Evolutionary conservation across 2,113 vertebrate species (phyloP), one percentile per base, ranked within the genome.

Genomic region (Jacana jacana): DNA sequence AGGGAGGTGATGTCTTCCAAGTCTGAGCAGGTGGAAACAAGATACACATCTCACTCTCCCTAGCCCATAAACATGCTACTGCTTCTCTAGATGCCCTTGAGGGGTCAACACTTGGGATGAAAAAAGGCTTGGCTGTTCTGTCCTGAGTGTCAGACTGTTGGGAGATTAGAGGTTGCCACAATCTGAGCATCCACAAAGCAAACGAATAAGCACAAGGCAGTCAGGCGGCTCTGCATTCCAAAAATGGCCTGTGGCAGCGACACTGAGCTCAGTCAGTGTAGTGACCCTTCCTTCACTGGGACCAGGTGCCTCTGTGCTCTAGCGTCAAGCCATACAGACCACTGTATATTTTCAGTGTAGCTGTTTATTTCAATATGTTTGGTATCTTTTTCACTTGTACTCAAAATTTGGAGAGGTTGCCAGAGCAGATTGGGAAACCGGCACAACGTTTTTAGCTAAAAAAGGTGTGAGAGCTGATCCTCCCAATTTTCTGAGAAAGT

Each of bases 21-120:
- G 93, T 88, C 86, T 85, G 70, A 95, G 88, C 96, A 96, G 96
- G 96, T 96, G 93, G 93, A 97, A 97, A 97, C 93, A 94, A 96
- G 93, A 96, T 37, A 93, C 52, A 72, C 92, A 95, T 93, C 96
- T 96, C 88, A 13, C 78, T 89, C 95, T 95, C 82, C 35, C 24
- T 91, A 81, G 37, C 66, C 91, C 63, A 76, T 69, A 96, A 95
- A 80, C 85, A 80, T 48, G 60, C 66, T 90, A 85, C 79, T 4
- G 22, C 85, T 94, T 91, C 66, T 93, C 55, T 90, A 70, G 65
- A 17, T 91, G 94, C 83, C 94, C 92, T 91, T 72, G 72, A 64
- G 27, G 42, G 86, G 88, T 95, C 93, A 89, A 91, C 87, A 76
- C 68, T 91, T 81, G 42, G 73, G 86, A 89, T 81, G 77, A 69